A percentile compares a stretch with the other conserved stretches of the same genome.
Conservation (phyloP, 2,797 vertebrate genomes). For the Rallus crepitans region DNA sequence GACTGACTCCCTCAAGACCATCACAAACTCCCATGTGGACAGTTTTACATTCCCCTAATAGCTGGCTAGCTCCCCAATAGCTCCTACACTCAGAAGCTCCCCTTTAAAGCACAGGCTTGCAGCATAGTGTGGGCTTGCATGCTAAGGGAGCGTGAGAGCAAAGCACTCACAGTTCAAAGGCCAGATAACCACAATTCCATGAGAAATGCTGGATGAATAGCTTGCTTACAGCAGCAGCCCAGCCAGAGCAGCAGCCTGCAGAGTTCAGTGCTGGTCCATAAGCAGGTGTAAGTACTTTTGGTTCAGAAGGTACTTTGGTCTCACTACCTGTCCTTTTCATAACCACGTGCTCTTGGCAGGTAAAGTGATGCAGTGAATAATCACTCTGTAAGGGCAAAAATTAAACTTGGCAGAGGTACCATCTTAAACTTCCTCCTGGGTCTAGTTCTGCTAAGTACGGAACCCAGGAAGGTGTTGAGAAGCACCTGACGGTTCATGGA, state of each 20-base stretch:
- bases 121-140: background rate
- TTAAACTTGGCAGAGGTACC: background rate
- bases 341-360: background rate
- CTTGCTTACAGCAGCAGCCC: background rate
- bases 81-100: background rate
- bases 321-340: background rate
- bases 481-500: constrained; percentile 29
- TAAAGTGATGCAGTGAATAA: constrained; percentile 13
- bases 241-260: background rate
- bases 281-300: constrained; percentile 47
- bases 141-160: background rate
- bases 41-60: constrained; percentile 19
- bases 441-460: background rate
- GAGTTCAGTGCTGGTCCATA: background rate
- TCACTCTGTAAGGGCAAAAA: background rate
- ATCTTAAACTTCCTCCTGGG: constrained; percentile 8
- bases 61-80: background rate
- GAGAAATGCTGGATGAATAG: background rate
- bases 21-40: background rate
- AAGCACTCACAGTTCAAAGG: constrained; percentile 37
- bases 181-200: constrained; percentile 15
- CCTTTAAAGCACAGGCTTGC: constrained; percentile 3
- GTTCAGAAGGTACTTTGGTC: background rate
- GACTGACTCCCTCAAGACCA: background rate
- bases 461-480: constrained; percentile 30